A percentile compares a stretch with the other conserved stretches of the same genome.
Evolutionary conservation across 2,797 vertebrate genomes (phyloP).

Genomic region (Cyprinella venusta): DNA sequence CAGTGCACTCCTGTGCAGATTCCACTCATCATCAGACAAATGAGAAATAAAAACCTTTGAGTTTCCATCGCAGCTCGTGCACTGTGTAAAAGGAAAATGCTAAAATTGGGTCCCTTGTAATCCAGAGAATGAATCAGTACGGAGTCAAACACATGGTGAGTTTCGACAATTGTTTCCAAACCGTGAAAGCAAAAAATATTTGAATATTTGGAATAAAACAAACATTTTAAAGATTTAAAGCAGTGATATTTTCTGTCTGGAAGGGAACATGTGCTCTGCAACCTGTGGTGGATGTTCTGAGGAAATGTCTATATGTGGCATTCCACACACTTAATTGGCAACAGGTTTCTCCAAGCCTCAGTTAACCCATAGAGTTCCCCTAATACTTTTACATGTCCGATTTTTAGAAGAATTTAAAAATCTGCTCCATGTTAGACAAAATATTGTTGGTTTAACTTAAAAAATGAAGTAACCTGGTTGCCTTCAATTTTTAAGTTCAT

Average conservation of each 20-base stretch:
- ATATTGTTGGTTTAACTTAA: too few relatives aligned
- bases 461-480: too few relatives aligned
- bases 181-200: not conserved
- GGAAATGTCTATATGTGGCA: slow-evolving; percentile 78
- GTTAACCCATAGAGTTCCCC: slow-evolving; percentile 54
- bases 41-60: slow-evolving; percentile 52
- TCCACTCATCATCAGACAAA: slow-evolving; percentile 57
- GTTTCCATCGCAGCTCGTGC: slow-evolving; percentile 64
- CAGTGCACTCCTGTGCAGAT: slow-evolving; percentile 75
- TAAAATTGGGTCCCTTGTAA: slow-evolving; percentile 31
- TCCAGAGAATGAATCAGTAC: not conserved
- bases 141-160: slow-evolving; percentile 14
- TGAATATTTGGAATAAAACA: not conserved
- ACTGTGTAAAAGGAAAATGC: slow-evolving; percentile 24
- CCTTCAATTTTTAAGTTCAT: too few relatives aligned
- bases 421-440: not conserved
- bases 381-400: not conserved
- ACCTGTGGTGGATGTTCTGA: slow-evolving; percentile 63
- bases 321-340: slow-evolving; percentile 85
- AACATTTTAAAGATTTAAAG: slow-evolving; percentile 19
- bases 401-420: not conserved
- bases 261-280: slow-evolving; percentile 61
- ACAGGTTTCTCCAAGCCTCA: slow-evolving; percentile 83
- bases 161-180: not conserved
- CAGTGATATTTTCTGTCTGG: slow-evolving; percentile 32